Conservation (phyloP, 2,888 invertebrate genomes). For the Apodemia hepburni region DNA sequence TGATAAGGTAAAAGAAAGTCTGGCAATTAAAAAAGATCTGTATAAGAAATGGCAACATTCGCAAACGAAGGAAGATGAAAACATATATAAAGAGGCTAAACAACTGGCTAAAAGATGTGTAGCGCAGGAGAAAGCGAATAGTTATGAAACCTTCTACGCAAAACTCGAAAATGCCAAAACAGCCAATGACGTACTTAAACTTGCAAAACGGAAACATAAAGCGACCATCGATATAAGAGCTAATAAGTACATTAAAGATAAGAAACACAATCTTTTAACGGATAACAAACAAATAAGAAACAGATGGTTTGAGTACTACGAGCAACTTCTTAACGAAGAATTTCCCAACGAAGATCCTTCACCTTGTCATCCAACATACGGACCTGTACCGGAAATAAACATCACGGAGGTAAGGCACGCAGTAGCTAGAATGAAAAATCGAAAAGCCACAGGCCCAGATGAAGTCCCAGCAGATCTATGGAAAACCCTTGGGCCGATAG, state of each 20-base stretch:
- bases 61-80: not conserved
- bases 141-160: not conserved
- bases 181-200: slow-evolving; percentile 3
- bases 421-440: not conserved
- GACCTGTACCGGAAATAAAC: not conserved
- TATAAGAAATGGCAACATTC: slow-evolving; percentile 7
- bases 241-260: slow-evolving; percentile 9
- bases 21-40: not conserved
- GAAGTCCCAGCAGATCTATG: slow-evolving; percentile 16
- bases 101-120: not conserved
- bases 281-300: slow-evolving; percentile 2
- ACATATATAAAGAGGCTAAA: not conserved
- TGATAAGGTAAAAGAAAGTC: not conserved
- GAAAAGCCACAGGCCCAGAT: not conserved
- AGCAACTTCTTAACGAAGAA: slow-evolving; percentile 18
- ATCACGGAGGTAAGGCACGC: too few relatives aligned
- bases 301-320: slow-evolving; percentile 18
- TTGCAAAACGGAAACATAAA: not conserved
- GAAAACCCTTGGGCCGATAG: slow-evolving; percentile 12
- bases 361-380: not conserved
- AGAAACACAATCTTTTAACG: not conserved
- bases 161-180: slow-evolving; percentile 1
- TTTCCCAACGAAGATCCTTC: slow-evolving; percentile 5
- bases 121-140: not conserved
- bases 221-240: slow-evolving; percentile 7